Base-by-base conservation (phyloP, 2,797 vertebrate species). In the Gobionotothen gibberifrons region DNA sequence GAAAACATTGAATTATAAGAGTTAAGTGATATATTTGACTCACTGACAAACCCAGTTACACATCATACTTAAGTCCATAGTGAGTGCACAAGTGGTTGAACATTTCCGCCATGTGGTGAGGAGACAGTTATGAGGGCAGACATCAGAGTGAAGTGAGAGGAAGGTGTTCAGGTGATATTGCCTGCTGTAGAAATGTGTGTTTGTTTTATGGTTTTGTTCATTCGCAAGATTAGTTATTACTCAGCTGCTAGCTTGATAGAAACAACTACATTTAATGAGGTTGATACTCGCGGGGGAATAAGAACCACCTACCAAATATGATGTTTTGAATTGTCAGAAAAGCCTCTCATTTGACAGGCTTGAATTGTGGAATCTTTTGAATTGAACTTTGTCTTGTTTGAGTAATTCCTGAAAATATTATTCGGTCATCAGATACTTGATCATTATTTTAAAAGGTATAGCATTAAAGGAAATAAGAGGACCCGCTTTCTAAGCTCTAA, bases 101-200 rank as follows among this genome's bases (percentile, higher is more conserved):
- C 32, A 43, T 17, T 52, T 39, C 43, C 46, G n/a, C 55, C 60
- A 57, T 76, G 70, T 64, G 57, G 59, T 51, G n/a, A 79, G 67
- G 59, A 49, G 44, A 60, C 49, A 5, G 43, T 77, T 77, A 69
- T 73, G 70, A 59, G 32, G 39, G 14, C 48, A n/a, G 43, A 78
- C 69, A 74, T 21, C 55, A 42, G 54, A 68, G 65, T 62, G 16
- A 72, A 69, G 76, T 26, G 32, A 55, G 60, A 65, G 53, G 54
- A 63, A 52, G 59, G 73, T 64, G 64, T 70, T 77, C 69, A 69
- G 55, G 71, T 72, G 63, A 76, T 69, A 51, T 44, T 49, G 51
- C 44, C 69, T 60, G 21, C 63, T 76, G 55, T 57, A 26, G 69
- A 40, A 54, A 77, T 64, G 65, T 53, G 72, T 68, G 53, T 51